Evolutionary conservation across 2,113 vertebrate species (phyloP), one percentile per base, ranked within the genome.

Genomic region (Urocolius indicus): DNA sequence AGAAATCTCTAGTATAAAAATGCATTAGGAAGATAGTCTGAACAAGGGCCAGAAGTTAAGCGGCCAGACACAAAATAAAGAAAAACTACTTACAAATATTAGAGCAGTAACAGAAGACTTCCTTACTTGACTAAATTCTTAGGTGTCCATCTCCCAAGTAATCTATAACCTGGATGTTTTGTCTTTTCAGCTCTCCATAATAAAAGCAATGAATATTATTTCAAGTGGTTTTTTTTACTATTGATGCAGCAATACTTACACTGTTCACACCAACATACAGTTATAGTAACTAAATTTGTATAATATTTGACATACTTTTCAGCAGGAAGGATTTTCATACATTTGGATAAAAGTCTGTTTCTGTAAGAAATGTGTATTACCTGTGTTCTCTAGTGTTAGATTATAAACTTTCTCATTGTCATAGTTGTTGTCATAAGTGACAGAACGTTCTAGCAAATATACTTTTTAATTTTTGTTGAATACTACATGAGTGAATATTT

Each of bases 401-500:
- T 75, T 55, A n/a, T 61, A 65, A 88, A 86, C 45, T 80, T 95
- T 38, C 27, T 84, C 8, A 9, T 77, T 84, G 57, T 75, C 94
- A 26, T 55, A 83, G 38, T 51, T 69, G 22, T 55, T 92, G 80
- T 13, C 27, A 48, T 48, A 86, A 52, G 26, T 48, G 43, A n/a
- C 41, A 67, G 26, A 72, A 90, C 81, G 72, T 95, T 94, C 24
- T 61, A 75, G 36, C 23, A 90, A 81, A 81, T 68, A 52, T 0
- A 80, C 43, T 81, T 96, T 55, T 45, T 4, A 93, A 86, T 21
- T 95, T 94, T 23, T 91, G 38, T 77, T 92, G 86, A 71, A 67
- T 90, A 76, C 66, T 58, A 78, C 0, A 4, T 68, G 54, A 41
- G 41, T 79, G 79, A 89, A 17, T 96, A 90, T 83, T 88, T 93